Base-by-base conservation (phyloP, 2,113 vertebrate species). In the Procapra przewalskii region DNA sequence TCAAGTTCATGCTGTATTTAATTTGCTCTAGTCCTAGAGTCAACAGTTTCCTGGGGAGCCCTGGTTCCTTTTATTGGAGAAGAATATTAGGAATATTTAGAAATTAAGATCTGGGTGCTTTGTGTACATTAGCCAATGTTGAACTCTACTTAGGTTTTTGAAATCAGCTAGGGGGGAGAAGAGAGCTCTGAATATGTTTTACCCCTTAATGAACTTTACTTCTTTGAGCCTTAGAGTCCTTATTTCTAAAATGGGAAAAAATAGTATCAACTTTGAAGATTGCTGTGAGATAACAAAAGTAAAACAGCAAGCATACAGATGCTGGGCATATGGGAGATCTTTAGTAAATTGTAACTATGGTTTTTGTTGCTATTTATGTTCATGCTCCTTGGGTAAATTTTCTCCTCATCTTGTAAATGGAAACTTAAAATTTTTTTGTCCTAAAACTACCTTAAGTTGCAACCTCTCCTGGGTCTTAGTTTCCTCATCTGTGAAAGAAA, bases 401-500 rank as follows among this genome's bases (percentile, higher is more conserved):
- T 94, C 50, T 94, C 16, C 50, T 94, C 13, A 85, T 50, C 62
- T 11, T 94, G 59, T 92, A 57, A 97, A 95, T 9, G 43, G 40
- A 96, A 86, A 95, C 29, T 55, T 55, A 17, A 77, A 62, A 90
- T 29, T 55, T 77, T 87, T 90, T 62, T 25, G 25, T 93, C 83
- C 81, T 94, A 95, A 93, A 92, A 82, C 57, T 94, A 80, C 75
- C 75, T 97, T 94, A 90, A 87, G 27, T 95, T 94, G 54, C 33
- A 95, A 6, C 82, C 77, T 96, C 33, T 97, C 57, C 77, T 98
- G 86, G 85, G 77, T 97, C 80, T 97, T 95, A 91, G 98, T 97
- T 96, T 97, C 90, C 81, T 98, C 97, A 93, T 97, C 88, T 95
- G 48, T 95, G 93, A 96, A 97, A 91, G 96, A 91, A 97, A 95